Conservation (phyloP, 2,113 vertebrate species). For the Rhodinocichla rosea region DNA sequence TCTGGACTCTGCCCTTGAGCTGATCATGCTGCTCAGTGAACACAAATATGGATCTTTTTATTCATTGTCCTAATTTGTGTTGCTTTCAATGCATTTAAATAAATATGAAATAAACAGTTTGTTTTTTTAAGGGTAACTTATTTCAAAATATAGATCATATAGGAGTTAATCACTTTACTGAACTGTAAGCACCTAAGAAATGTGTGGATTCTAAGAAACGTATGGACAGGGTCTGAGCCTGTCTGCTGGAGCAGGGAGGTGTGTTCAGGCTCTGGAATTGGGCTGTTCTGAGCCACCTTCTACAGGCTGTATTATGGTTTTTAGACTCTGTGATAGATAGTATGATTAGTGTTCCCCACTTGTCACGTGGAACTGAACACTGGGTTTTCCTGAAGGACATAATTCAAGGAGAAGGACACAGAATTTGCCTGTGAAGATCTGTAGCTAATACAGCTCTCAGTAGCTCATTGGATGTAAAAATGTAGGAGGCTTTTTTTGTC, state of each 20-base stretch:
- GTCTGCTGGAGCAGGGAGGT: neutral
- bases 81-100: neutral
- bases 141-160: neutral
- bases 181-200: neutral
- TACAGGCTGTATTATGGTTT: neutral
- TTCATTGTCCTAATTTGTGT: neutral
- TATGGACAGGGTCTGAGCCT: neutral
- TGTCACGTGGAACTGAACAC: neutral
- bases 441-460: neutral
- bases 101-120: neutral
- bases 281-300: neutral
- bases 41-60: neutral
- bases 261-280: neutral
- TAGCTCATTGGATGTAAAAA: neutral
- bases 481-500: neutral
- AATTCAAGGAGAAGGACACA: neutral
- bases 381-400: neutral
- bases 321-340: neutral
- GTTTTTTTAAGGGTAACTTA: neutral
- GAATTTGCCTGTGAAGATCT: neutral
- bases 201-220: neutral
- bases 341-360: neutral
- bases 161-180: neutral
- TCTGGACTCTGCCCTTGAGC: neutral
- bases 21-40: neutral